Evolutionary conservation across 2,888 invertebrate species (phyloP).

Genomic region (Apodemia duryi): DNA sequence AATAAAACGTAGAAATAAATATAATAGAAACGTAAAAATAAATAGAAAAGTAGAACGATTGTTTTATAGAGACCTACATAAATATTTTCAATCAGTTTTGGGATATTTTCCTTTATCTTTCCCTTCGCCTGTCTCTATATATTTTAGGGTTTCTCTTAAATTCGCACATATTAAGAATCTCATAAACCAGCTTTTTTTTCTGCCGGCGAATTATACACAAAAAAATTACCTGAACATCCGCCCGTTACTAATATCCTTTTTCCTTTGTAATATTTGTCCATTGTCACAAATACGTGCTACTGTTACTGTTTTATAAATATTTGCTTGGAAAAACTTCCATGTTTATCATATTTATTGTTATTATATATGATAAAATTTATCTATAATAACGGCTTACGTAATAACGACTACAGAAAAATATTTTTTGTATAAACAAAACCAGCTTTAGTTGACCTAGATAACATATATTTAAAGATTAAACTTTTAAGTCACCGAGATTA

Average conservation of each 20-base stretch:
- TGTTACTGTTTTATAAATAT: neutral
- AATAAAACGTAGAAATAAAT: no score
- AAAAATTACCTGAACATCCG: constrained; percentile 86
- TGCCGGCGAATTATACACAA: neutral
- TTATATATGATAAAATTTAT: neutral
- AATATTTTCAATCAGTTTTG: neutral
- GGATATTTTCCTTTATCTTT: neutral
- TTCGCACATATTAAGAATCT: no score
- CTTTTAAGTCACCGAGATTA: no score
- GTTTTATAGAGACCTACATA: neutral
- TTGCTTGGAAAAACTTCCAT: neutral
- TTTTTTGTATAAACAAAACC: neutral
- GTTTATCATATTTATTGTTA: neutral
- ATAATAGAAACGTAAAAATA: no score
- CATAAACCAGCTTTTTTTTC: no score
- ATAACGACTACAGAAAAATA: neutral
- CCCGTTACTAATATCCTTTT: constrained; percentile 92
- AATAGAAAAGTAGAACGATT: no score
- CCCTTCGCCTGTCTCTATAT: no score
- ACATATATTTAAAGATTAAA: neutral
- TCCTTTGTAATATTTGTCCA: constrained; percentile 79
- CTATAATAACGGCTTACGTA: neutral
- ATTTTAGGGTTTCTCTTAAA: no score
- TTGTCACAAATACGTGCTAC: constrained; percentile 29
- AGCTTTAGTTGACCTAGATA: neutral